A percentile compares a stretch with the other conserved stretches of the same genome.
These are phyloP conservation scores for Listronotus bonariensis DNA, from an alignment of 1,140 invertebrate genomes.

Conservation along the genomic window DNA sequence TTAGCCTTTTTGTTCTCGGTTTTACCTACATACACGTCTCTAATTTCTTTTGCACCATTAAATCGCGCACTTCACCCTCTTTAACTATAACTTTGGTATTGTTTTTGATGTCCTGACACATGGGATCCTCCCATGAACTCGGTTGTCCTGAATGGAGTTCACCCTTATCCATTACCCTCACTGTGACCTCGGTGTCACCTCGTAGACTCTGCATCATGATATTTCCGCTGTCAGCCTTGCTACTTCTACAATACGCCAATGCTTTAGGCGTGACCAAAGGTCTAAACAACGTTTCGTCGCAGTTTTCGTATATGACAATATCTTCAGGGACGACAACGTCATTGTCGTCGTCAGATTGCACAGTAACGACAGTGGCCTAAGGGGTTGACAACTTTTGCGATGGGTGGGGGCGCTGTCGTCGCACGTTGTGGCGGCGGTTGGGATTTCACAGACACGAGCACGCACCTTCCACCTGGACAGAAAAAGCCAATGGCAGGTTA, in stretches of 20 bases:
- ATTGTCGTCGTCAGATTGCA: slow-evolving; percentile 61
- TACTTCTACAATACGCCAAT: slow-evolving; percentile 29
- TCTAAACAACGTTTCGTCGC: slow-evolving; percentile 66
- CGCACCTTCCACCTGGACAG: slow-evolving; percentile 68
- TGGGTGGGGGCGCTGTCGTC: slow-evolving; percentile 53
- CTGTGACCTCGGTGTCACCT: slow-evolving; percentile 44
- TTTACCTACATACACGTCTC: not conserved
- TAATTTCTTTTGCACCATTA: slow-evolving; percentile 3
- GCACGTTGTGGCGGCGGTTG: slow-evolving; percentile 24
- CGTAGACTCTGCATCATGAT: slow-evolving; percentile 45
- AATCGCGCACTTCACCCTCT: slow-evolving; percentile 23
- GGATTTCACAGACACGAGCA: slow-evolving; percentile 56
- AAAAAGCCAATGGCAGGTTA: slow-evolving; percentile 77
- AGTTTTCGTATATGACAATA: slow-evolving; percentile 63
- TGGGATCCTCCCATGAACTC: slow-evolving; percentile 20
- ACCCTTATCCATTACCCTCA: slow-evolving; percentile 39
- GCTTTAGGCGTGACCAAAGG: slow-evolving; percentile 59
- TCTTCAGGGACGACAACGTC: slow-evolving; percentile 57
- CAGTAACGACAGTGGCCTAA: slow-evolving; percentile 70
- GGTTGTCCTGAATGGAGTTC: not conserved
- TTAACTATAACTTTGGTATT: slow-evolving; percentile 26
- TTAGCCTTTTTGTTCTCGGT: slow-evolving; percentile 1
- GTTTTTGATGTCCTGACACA: slow-evolving; percentile 24
- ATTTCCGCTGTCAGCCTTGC: slow-evolving; percentile 34
- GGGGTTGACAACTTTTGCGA: slow-evolving; percentile 73